Evolutionary conservation across 2,797 vertebrate genomes (phyloP), one percentile per base, ranked within the genome.

Genomic region (Ataeniobius toweri): DNA sequence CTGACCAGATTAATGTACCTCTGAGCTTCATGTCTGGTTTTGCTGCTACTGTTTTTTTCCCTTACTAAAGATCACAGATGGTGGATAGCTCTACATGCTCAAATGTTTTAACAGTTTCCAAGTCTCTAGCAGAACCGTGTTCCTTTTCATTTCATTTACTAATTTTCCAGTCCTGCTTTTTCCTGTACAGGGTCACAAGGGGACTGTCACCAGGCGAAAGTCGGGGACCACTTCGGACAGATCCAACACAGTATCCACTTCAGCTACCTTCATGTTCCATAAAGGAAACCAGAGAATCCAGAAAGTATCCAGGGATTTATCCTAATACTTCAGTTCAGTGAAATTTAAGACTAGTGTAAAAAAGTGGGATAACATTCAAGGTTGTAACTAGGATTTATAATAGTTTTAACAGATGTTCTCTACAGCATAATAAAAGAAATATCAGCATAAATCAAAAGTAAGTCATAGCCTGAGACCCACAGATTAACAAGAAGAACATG

Each of bases 1-100:
- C 75, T 3, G 55, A 56, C 74, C 83, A 87, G 85, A 81, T 80
- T 77, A 85, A 44, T 2, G 46, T 44, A 13, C 74, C 80, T 77
- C 56, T 24, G 58, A 0, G 9, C 72, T 80, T 74, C 59, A 56
- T 13, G 78, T 78, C 83, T 81, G 83, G 28, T 76, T 80, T 77
- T 76, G 58, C 31, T 46, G 77, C 56, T 77, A 31, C 77, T 77
- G 78, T 80, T 78, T 74, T 79, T 26, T 36, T 22, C 13, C 44
- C 55, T 63, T 58, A 51, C 16, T 71, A 4, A 26, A 77, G 46
- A 72, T 78, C 81, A 61, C 80, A 85, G 80, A 80, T 75, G 80
- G 70, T 16, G 44, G 14, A 78, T 26, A 71, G 71, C 6, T 84
- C 20, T 48, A 59, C n/a, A 3, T 5, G 31, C 50, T 0, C 50